These are phyloP conservation scores for Megalurothrips usitatus DNA, from an alignment of 2,888 invertebrate species.

Conservation along the genomic window DNA sequence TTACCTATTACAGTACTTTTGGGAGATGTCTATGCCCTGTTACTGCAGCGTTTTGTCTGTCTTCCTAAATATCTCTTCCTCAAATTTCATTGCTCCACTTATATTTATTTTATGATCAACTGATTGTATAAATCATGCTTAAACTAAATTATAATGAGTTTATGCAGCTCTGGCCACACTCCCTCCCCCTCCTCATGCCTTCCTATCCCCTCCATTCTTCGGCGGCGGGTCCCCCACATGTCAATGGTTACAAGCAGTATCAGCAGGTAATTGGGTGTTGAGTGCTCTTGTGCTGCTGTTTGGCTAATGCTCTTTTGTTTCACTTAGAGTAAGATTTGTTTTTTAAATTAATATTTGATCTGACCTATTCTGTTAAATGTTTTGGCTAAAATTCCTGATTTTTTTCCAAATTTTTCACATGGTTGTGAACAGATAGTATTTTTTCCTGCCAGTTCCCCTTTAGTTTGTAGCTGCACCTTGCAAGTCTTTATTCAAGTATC, in stretches of 20 bases:
- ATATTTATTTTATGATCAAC: no score
- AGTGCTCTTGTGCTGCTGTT: constrained; percentile 6
- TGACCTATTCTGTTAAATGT: not conserved
- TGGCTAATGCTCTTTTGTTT: not conserved
- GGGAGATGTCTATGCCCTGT: not conserved
- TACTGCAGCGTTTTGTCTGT: not conserved
- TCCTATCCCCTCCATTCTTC: constrained; percentile 8
- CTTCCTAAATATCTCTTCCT: not conserved
- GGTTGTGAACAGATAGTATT: no score
- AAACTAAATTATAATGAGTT: not conserved
- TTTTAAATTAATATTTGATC: not conserved
- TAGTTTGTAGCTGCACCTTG: no score
- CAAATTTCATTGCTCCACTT: no score
- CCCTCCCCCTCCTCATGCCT: constrained; percentile 17
- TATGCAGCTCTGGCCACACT: not conserved
- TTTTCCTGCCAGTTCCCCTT: no score
- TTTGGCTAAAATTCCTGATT: not conserved
- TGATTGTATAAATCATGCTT: not conserved
- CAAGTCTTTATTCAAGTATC: no score
- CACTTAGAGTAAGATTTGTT: not conserved
- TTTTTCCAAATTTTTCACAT: not conserved
- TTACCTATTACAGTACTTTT: no score
- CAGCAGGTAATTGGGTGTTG: not conserved
- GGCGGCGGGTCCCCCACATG: constrained; percentile 20
- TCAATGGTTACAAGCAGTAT: constrained; percentile 20